These are phyloP conservation scores for Ophion ventricosus DNA, from an alignment of 2,888 invertebrate species.

Conservation along the genomic window DNA sequence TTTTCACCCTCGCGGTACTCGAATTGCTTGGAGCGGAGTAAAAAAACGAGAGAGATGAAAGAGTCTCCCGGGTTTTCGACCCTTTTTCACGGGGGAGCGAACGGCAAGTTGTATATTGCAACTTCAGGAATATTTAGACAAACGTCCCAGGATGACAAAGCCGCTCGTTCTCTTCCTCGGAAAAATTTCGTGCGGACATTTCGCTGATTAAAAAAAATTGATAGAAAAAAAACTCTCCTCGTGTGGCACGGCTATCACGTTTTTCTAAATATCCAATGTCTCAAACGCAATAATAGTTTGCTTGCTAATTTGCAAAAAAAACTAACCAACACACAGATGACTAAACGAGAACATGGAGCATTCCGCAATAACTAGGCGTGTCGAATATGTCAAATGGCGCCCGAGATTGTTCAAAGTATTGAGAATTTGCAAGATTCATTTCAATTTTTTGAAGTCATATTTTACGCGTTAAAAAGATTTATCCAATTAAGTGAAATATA, in stretches of 20 bases:
- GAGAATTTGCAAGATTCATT: not conserved
- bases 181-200: not conserved
- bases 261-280: not conserved
- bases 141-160: not conserved
- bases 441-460: not conserved
- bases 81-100: constrained; percentile 16
- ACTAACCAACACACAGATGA: not conserved
- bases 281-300: not conserved
- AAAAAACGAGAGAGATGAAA: constrained; percentile 12
- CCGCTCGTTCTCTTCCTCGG: not conserved
- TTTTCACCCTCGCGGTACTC: constrained; percentile 39
- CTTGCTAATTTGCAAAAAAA: not conserved
- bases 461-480: not conserved
- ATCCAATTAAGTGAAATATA: not conserved
- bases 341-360: not conserved
- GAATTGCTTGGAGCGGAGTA: constrained; percentile 31
- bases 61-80: not conserved
- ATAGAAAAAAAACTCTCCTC: not conserved
- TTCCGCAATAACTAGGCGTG: not conserved
- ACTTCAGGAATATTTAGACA: constrained; percentile 20
- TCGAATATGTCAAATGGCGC: not conserved
- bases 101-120: constrained; percentile 35
- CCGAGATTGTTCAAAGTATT: not conserved
- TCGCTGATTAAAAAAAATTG: not conserved
- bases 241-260: not conserved